Conservation (phyloP, 2,888 invertebrate species). For the Priocnemis perturbator region DNA sequence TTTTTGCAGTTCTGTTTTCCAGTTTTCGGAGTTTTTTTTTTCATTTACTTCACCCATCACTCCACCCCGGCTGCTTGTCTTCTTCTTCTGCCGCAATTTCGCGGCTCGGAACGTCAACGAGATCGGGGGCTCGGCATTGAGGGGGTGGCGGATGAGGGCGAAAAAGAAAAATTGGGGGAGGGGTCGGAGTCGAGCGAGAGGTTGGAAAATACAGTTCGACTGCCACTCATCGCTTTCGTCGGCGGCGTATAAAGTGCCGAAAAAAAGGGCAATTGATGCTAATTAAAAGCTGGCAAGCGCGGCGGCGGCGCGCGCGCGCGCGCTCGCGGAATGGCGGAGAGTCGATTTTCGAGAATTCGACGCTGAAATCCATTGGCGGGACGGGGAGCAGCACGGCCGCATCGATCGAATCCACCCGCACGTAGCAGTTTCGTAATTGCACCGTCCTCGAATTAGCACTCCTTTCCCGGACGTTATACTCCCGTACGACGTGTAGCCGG, state of each 20-base stretch:
- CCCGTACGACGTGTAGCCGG: too few relatives aligned
- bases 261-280: conserved; percentile 7
- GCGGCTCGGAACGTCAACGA: conserved; percentile 10
- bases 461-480: too few relatives aligned
- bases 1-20: too few relatives aligned
- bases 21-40: too few relatives aligned
- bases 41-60: too few relatives aligned
- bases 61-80: too few relatives aligned
- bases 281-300: neutral
- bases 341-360: conserved; percentile 3
- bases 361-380: too few relatives aligned
- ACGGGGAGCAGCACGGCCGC: too few relatives aligned
- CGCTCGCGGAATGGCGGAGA: neutral
- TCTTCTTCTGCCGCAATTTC: neutral
- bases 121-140: neutral
- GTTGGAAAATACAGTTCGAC: conserved; percentile 8
- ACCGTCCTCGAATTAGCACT: too few relatives aligned
- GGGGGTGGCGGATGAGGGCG: neutral
- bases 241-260: neutral
- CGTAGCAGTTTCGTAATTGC: too few relatives aligned
- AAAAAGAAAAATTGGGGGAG: neutral
- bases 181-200: neutral
- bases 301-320: neutral
- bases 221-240: conserved; percentile 4
- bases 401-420: too few relatives aligned